phyloP scores from a whole-genome alignment of 2,797 vertebrate genomes.

The Sebastes trivittatus region DNA sequence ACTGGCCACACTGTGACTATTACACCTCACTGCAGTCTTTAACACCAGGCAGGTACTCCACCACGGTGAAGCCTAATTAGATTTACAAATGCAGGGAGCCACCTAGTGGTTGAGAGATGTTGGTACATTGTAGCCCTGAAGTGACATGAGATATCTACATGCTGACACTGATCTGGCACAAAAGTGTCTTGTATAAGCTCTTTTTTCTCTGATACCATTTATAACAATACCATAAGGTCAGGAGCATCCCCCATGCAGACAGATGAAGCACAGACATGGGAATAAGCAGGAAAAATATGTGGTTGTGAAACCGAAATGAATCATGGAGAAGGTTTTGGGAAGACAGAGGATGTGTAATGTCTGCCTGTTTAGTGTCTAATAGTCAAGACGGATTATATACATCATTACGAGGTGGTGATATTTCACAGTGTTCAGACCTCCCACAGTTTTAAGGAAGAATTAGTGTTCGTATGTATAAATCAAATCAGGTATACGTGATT shows the following conservation, averaged over 20 bases:
- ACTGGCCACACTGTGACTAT: background rate
- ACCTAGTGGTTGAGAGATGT: constrained; percentile 42
- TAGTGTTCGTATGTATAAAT: background rate
- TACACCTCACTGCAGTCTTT: background rate
- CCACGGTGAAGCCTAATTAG: background rate
- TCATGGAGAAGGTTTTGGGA: background rate
- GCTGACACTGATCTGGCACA: background rate
- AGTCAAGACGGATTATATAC: constrained; percentile 13
- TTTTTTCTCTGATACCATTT: constrained; percentile 11
- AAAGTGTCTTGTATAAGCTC: background rate
- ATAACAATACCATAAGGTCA: constrained; percentile 30
- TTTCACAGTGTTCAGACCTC: constrained; percentile 2
- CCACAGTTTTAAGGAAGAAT: background rate
- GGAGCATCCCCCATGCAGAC: background rate
- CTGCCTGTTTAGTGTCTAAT: constrained; percentile 23
- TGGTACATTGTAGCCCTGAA: background rate
- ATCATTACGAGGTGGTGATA: background rate
- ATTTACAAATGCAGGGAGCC: constrained; percentile 43
- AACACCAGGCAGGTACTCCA: background rate
- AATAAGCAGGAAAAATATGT: constrained; percentile 31
- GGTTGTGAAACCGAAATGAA: constrained; percentile 49
- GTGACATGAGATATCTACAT: background rate
- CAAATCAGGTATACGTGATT: background rate
- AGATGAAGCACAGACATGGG: constrained; percentile 35
- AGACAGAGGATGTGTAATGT: constrained; percentile 22